Base-by-base conservation (phyloP, 2,888 invertebrate genomes). In the Aspidiotus rigidus region DNA sequence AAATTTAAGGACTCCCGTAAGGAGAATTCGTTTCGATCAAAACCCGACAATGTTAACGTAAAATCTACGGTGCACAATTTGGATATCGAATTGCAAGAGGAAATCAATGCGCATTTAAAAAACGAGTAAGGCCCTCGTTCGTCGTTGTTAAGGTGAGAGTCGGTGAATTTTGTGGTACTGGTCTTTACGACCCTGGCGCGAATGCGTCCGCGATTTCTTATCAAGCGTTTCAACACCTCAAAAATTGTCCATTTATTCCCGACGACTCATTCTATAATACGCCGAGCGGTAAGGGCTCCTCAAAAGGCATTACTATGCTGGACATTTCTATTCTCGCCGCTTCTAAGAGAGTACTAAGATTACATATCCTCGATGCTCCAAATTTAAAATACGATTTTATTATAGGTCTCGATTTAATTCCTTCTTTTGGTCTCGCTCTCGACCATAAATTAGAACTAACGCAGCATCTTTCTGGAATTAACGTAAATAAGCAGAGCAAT, bases 121-220 rank as follows among this genome's bases (percentile, higher is more conserved):
- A 56, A 56, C 56, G 17, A 16, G 56, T 56, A 6, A 56, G 7
- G 56, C 56, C 56, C 56, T 2, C 56, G 56, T 56, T 56, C 16
- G 17, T 56, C 16, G 15, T 56, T 9, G 17, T 56, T 56, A 15
- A 56, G 9, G 56, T 56, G 17, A 17, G 10, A n/a, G 13, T 56
- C 16, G 17, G 56, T 15, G 16, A 15, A 16, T 56, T 56, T 10
- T 15, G 10, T 7, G 56, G 56, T 11, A 16, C 13, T 3, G 56
- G 56, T n/a, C 56, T 56, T 56, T 56, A 56, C 16, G 56, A 56
- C 16, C 56, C 56, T 7, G 56, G 56, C 10, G 56, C 56, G 3
- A 56, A 56, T 56, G 56, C 56, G 13, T 56, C 56, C 3, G 16
- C 56, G 3, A 56, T 56, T 17, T 16, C 56, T 17, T 15, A 10